Evolutionary conservation across 2,113 vertebrate genomes (phyloP).

Genomic region (Sula dactylatra): DNA sequence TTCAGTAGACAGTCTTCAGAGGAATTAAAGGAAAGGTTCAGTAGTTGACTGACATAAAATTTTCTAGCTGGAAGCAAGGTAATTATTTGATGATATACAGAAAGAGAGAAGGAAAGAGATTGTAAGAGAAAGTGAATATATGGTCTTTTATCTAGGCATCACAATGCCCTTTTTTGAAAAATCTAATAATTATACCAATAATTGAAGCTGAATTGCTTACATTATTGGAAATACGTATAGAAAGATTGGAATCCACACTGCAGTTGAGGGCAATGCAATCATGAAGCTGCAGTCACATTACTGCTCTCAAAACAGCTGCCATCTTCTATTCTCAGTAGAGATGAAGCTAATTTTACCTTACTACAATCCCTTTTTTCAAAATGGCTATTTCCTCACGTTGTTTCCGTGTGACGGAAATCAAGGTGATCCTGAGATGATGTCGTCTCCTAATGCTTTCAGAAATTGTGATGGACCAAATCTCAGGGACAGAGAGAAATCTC

Average conservation of each 20-base stretch:
- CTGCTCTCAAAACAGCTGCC: background rate
- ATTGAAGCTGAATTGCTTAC: background rate
- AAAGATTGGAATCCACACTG: background rate
- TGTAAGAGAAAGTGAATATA: background rate
- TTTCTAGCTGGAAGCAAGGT: background rate
- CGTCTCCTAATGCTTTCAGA: background rate
- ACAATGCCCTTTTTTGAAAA: background rate
- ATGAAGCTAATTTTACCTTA: background rate
- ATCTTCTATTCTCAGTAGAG: background rate
- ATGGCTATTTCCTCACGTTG: background rate
- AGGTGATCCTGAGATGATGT: background rate
- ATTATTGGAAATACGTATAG: background rate
- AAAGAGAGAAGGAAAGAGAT: background rate
- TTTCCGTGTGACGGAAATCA: background rate
- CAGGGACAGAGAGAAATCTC: background rate
- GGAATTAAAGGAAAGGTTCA: background rate
- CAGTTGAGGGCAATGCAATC: background rate
- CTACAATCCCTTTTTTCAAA: background rate
- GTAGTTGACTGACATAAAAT: background rate
- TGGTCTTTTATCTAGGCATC: background rate
- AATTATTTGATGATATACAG: background rate
- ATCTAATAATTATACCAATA: background rate
- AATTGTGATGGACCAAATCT: background rate
- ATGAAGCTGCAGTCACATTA: background rate
- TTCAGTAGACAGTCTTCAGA: background rate